A percentile compares a stretch with the other conserved stretches of the same genome.
These are phyloP conservation scores for Myripristis jacobus DNA, from an alignment of 2,797 vertebrate species.

Conservation along the genomic window DNA sequence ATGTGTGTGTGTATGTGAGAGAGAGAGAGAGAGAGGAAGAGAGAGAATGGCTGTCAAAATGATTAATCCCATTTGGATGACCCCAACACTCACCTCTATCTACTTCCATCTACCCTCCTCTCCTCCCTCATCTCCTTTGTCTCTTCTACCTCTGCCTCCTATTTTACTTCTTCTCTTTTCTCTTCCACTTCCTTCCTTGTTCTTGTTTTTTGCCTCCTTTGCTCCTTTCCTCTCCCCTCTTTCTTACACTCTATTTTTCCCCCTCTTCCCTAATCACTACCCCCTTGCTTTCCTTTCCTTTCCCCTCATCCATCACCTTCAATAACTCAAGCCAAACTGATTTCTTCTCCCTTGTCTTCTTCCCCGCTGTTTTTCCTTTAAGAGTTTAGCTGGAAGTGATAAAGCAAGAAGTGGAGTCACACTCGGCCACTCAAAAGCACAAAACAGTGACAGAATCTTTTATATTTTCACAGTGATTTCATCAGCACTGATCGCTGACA, in stretches of 20 bases:
- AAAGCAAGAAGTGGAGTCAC: too few species aligned
- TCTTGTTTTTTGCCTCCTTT: conserved; percentile 16
- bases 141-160: conserved; percentile 2
- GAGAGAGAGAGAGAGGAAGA: neutral
- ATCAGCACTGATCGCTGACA: conserved; percentile 4
- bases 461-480: too few species aligned
- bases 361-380: neutral
- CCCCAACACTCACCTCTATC: conserved; percentile 56
- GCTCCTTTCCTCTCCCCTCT: neutral
- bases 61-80: conserved; percentile 65
- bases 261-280: too few species aligned
- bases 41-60: conserved; percentile 60
- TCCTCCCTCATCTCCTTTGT: conserved; percentile 19
- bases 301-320: conserved; percentile 8
- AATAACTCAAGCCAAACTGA: conserved; percentile 18
- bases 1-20: conserved; percentile 21
- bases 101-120: conserved; percentile 38
- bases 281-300: neutral
- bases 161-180: conserved; percentile 5
- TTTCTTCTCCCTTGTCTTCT: neutral
- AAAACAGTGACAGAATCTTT: too few species aligned
- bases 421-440: too few species aligned
- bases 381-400: too few species aligned
- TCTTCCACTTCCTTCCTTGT: conserved; percentile 23
- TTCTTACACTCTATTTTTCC: conserved; percentile 14